Evolutionary conservation across 2,113 vertebrate genomes (phyloP), one percentile per base, ranked within the genome.

Genomic region (Formicarius rufipectus): DNA sequence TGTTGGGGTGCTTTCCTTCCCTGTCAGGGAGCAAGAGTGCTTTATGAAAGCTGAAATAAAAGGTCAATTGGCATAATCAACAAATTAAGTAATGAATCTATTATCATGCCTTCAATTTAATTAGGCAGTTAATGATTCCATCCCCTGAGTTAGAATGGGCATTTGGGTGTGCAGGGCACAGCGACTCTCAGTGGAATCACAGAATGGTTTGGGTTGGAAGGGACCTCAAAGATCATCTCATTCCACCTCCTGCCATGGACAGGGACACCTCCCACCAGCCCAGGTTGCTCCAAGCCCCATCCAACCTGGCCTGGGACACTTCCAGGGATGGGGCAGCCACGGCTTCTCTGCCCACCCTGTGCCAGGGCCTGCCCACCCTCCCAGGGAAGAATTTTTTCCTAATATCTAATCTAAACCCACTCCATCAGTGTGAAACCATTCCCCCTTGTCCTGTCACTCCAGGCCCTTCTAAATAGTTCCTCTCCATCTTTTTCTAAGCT

Each of bases 21-120:
- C 76, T 85, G 31, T 59, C 6, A 49, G 49, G 56, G 45, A 93
- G 44, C 64, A 87, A 88, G 75, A 88, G 16, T 39, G 60, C 30
- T 91, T 95, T 56, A 85, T 44, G 66, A 76, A 64, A 37, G 86
- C 76, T 71, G 93, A 67, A 50, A 35, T 64, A 79, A 94, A 89
- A 87, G 78, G 92, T 96, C 93, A 94, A 80, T 64, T 85, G 77
- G 37, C 31, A 40, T 87, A 93, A 93, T 95, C 93, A 93, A 62
- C 93, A 89, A 52, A 90, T 75, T 87, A 85, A 82, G 85, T 91
- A 87, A 93, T 74, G 83, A 63, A 89, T 85, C 85, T 86, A 80
- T 67, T 73, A 87, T 67, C 74, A 80, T 8, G 11, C 40, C 75
- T 87, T 78, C 86, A 33, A 33, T 89, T 75, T 87, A 67, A 92